phyloP scores from a whole-genome alignment of 2,888 invertebrate genomes.

The Priocnemis perturbator region DNA sequence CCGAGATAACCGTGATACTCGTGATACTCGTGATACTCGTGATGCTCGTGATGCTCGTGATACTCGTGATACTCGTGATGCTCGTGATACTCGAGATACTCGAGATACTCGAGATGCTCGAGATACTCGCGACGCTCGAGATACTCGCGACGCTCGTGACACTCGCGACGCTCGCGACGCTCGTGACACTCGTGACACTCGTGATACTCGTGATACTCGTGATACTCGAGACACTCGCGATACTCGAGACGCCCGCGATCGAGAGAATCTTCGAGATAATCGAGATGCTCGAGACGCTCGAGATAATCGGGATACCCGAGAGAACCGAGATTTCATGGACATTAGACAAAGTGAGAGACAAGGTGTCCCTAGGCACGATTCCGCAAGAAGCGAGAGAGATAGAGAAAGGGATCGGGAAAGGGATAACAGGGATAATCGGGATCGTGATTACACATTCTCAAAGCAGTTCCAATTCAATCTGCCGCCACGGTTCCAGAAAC shows the following conservation, averaged over 20 bases:
- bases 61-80: constrained; percentile 40
- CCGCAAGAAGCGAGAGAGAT: constrained; percentile 52
- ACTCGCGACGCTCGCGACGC: too few relatives aligned
- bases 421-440: constrained; percentile 76
- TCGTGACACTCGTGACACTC: constrained; percentile 46
- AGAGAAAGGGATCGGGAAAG: constrained; percentile 67
- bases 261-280: too few relatives aligned
- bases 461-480: constrained; percentile 88
- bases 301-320: constrained; percentile 23
- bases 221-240: constrained; percentile 36
- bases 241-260: constrained; percentile 39
- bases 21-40: constrained; percentile 45
- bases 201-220: constrained; percentile 43
- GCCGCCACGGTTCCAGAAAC: constrained; percentile 90
- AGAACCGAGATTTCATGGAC: background rate
- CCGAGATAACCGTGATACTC: constrained; percentile 33
- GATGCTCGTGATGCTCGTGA: constrained; percentile 28
- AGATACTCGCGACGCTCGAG: constrained; percentile 44
- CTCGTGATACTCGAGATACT: constrained; percentile 36
- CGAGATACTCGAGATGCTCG: constrained; percentile 31
- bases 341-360: background rate
- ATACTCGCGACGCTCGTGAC: constrained; percentile 32
- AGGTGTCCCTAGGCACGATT: constrained; percentile 16
- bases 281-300: constrained; percentile 47
- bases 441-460: constrained; percentile 80